These are phyloP conservation scores for Tethya wilhelma DNA, from an alignment of 37 sponge, comb jelly and placozoan species.

Conservation along the genomic window DNA sequence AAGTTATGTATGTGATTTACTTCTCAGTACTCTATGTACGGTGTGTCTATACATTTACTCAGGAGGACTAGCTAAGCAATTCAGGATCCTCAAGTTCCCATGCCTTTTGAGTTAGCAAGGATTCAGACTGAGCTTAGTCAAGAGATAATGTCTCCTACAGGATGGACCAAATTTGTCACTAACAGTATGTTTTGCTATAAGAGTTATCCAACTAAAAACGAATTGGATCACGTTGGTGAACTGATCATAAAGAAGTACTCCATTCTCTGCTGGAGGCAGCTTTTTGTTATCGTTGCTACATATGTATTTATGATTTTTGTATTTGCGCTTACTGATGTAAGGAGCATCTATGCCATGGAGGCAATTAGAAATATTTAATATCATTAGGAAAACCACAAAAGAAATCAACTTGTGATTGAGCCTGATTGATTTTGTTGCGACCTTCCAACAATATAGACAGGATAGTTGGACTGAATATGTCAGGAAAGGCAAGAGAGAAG, in stretches of 20 bases:
- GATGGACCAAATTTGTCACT: conserved; percentile 28
- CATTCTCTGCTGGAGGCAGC: conserved; percentile 15
- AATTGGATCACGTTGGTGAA: conserved; percentile 21
- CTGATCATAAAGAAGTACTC: conserved; percentile 28
- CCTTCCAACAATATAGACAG: background rate
- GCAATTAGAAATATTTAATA: conserved; percentile 4
- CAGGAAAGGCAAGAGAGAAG: background rate
- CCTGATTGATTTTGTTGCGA: too few relatives aligned
- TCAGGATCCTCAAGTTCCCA: background rate
- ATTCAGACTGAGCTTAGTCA: background rate
- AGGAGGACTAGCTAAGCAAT: too few relatives aligned
- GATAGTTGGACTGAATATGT: background rate
- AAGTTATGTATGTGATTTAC: too few relatives aligned
- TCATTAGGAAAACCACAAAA: background rate
- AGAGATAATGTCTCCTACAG: background rate
- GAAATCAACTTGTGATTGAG: too few relatives aligned
- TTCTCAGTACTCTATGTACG: too few relatives aligned
- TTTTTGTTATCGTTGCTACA: too few relatives aligned
- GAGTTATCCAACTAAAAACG: conserved; percentile 32
- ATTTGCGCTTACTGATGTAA: background rate
- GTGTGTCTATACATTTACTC: too few relatives aligned
- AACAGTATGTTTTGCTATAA: conserved; percentile 13
- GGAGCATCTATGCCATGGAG: conserved; percentile 1
- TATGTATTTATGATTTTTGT: background rate
- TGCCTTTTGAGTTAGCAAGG: background rate